Conservation (phyloP, 2,888 invertebrate species). For the Dorcus hopei region DNA sequence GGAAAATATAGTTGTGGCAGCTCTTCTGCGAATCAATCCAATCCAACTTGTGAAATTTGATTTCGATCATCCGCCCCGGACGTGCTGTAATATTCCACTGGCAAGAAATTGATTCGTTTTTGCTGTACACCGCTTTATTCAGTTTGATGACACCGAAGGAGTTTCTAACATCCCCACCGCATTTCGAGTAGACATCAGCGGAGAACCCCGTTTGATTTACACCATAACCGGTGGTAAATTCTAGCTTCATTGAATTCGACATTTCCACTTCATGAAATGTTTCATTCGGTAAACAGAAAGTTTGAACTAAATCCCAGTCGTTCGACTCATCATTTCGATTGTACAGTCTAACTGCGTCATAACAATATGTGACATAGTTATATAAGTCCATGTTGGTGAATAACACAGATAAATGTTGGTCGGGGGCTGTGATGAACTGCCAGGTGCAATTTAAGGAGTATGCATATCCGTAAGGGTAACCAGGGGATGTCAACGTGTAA, state of each 20-base stretch:
- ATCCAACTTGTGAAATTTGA: constrained; percentile 54
- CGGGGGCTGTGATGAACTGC: constrained; percentile 61
- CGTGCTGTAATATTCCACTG: constrained; percentile 73
- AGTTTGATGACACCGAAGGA: constrained; percentile 20
- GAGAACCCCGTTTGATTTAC: constrained; percentile 67
- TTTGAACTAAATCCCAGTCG: constrained; percentile 54
- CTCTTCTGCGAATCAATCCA: neutral
- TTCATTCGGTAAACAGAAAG: constrained; percentile 54
- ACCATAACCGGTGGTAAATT: constrained; percentile 63
- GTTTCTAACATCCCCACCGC: constrained; percentile 22
- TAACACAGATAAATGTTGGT: constrained; percentile 59
- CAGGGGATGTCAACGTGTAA: constrained; percentile 64
- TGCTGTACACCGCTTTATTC: neutral
- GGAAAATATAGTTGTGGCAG: constrained; percentile 22
- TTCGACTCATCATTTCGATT: constrained; percentile 46
- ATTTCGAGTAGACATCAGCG: constrained; percentile 42
- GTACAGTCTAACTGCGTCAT: constrained; percentile 64
- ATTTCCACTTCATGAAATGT: constrained; percentile 42
- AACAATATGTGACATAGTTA: constrained; percentile 24
- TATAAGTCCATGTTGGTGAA: constrained; percentile 58
- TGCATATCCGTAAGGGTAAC: constrained; percentile 69
- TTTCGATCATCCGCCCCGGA: constrained; percentile 66
- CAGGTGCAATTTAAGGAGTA: constrained; percentile 67
- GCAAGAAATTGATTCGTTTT: constrained; percentile 50
- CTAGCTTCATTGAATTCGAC: constrained; percentile 61